A percentile compares a stretch with the other conserved stretches of the same genome.
Conservation (phyloP, 2,113 vertebrate species). For the Oenanthe melanoleuca region DNA sequence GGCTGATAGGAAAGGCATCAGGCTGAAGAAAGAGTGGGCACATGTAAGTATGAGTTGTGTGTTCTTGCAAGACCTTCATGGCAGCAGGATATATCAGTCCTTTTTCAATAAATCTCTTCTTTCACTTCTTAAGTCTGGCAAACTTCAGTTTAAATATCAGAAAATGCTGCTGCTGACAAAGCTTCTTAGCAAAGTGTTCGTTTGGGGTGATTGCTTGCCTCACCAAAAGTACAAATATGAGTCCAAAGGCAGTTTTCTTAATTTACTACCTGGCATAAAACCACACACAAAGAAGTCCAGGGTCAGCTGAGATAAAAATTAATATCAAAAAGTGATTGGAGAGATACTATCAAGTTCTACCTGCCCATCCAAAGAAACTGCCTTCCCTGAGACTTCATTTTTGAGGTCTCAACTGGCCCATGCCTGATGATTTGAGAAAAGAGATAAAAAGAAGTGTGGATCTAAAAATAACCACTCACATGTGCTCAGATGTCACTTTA, state of each 20-base stretch:
- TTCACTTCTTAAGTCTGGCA: background rate
- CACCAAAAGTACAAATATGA: background rate
- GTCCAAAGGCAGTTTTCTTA: background rate
- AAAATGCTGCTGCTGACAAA: background rate
- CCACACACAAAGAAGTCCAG: background rate
- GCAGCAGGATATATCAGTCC: background rate
- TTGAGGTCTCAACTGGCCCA: background rate
- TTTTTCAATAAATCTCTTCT: background rate
- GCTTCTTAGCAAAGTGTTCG: background rate
- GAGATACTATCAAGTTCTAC: background rate
- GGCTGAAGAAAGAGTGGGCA: background rate
- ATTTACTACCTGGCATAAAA: background rate
- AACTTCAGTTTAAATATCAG: background rate
- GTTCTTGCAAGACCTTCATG: background rate
- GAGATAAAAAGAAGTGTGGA: background rate
- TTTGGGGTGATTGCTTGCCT: background rate
- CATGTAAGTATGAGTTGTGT: accelerated
- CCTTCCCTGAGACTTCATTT: background rate
- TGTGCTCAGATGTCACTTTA: background rate
- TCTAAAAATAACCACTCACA: background rate
- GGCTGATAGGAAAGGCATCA: background rate
- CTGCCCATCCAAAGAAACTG: background rate
- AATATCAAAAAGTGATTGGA: background rate
- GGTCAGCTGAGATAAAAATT: background rate
- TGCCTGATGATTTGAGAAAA: background rate